phyloP scores from a whole-genome alignment of 2,888 invertebrate genomes.

The Coecobrya sp. region DNA sequence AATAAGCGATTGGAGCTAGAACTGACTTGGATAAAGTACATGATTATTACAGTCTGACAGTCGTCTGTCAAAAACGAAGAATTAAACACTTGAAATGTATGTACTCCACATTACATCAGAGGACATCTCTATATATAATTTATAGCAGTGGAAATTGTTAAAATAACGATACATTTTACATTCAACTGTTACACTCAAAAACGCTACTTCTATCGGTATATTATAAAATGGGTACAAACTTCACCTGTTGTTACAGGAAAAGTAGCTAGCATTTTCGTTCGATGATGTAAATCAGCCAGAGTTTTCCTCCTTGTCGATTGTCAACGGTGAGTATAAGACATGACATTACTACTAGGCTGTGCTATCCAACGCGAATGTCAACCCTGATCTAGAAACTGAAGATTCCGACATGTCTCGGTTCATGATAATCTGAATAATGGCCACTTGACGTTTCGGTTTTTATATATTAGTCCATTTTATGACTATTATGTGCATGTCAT shows the following conservation, averaged over 20 bases:
- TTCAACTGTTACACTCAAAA: too few species aligned
- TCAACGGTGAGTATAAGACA: slow-evolving; percentile 40
- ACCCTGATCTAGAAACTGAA: slow-evolving; percentile 58
- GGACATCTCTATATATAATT: too few species aligned
- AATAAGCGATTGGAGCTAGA: not conserved
- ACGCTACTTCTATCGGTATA: too few species aligned
- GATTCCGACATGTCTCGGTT: slow-evolving; percentile 26
- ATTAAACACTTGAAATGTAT: slow-evolving; percentile 14
- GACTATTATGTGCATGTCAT: not conserved
- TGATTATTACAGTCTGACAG: slow-evolving; percentile 47
- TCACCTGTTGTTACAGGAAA: too few species aligned
- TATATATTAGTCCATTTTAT: slow-evolving; percentile 26
- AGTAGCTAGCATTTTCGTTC: too few species aligned
- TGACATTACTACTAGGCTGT: not conserved
- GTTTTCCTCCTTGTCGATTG: slow-evolving; percentile 54
- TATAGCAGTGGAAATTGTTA: too few species aligned
- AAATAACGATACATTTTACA: too few species aligned
- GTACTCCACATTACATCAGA: too few species aligned
- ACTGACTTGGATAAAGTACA: slow-evolving; percentile 39
- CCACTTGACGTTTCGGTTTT: slow-evolving; percentile 13
- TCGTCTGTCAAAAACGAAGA: slow-evolving; percentile 38
- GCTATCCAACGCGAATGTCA: slow-evolving; percentile 41
- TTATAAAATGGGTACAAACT: too few species aligned
- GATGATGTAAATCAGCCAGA: not conserved
- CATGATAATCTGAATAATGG: slow-evolving; percentile 53